A percentile compares a stretch with the other conserved stretches of the same genome.
These are phyloP conservation scores for Myotis daubentonii DNA, from an alignment of 2,797 vertebrate species.

Conservation along the genomic window DNA sequence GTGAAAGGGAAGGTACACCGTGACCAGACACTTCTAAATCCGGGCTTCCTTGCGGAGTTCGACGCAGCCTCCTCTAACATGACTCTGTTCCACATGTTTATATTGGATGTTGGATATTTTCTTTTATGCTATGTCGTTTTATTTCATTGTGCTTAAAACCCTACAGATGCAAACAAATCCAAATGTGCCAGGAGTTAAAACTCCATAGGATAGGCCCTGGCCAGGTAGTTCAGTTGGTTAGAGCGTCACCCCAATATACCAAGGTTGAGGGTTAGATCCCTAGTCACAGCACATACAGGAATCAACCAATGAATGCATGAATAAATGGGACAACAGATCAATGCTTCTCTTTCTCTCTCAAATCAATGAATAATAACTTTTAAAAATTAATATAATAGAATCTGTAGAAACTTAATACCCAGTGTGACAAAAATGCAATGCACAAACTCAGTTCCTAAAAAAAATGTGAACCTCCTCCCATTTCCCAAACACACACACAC, in stretches of 20 bases:
- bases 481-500: neutral
- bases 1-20: neutral
- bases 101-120: neutral
- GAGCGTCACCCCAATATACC: neutral
- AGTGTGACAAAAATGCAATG: neutral
- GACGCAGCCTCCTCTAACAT: neutral
- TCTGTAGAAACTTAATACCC: neutral
- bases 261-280: neutral
- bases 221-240: neutral
- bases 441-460: neutral
- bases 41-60: neutral
- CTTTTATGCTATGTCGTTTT: neutral
- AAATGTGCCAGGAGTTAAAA: neutral
- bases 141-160: neutral
- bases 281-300: neutral
- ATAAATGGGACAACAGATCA: neutral
- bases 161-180: neutral
- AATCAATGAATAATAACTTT: neutral
- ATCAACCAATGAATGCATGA: neutral
- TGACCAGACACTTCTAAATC: neutral
- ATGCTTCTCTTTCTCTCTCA: neutral
- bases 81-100: neutral
- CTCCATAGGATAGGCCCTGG: neutral
- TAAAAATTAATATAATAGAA: neutral
- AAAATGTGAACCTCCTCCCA: neutral